phyloP scores from a whole-genome alignment of 1,140 invertebrate genomes.

The Zaprionus capensis region DNA sequence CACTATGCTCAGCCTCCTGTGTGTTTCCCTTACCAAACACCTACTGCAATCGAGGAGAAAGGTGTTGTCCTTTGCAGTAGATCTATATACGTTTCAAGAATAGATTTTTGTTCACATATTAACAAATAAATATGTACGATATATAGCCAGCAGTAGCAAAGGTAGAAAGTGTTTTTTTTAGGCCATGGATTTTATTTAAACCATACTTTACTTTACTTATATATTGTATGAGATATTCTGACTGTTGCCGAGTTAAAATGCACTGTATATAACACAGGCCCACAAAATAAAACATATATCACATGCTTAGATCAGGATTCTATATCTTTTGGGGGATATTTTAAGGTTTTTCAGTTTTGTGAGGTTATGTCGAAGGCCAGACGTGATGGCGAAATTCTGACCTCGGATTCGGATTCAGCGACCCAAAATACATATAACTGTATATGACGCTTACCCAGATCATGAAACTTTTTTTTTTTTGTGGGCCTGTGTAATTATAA shows the following conservation, averaged over 20 bases:
- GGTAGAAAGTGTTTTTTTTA: constrained; percentile 69
- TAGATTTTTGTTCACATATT: neutral
- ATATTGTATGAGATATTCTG: constrained; percentile 62
- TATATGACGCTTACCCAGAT: too few species aligned
- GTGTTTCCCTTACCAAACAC: constrained; percentile 56
- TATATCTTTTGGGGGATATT: too few species aligned
- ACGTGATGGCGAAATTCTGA: too few species aligned
- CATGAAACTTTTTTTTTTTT: too few species aligned
- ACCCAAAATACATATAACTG: too few species aligned
- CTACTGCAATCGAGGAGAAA: constrained; percentile 59
- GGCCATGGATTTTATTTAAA: constrained; percentile 78
- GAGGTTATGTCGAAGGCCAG: too few species aligned
- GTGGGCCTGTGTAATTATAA: too few species aligned
- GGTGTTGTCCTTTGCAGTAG: constrained; percentile 67
- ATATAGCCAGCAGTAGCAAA: constrained; percentile 25
- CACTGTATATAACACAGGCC: constrained; percentile 54
- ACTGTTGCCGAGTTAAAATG: constrained; percentile 39
- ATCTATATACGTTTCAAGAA: neutral
- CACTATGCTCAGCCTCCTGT: too few species aligned
- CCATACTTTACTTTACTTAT: constrained; percentile 66
- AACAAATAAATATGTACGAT: constrained; percentile 10
- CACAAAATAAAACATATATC: too few species aligned
- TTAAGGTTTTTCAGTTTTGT: too few species aligned
- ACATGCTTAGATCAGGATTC: too few species aligned
- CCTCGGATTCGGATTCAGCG: too few species aligned